Conservation (phyloP, 2,113 vertebrate genomes). For the Gymnocephalus cernua region DNA sequence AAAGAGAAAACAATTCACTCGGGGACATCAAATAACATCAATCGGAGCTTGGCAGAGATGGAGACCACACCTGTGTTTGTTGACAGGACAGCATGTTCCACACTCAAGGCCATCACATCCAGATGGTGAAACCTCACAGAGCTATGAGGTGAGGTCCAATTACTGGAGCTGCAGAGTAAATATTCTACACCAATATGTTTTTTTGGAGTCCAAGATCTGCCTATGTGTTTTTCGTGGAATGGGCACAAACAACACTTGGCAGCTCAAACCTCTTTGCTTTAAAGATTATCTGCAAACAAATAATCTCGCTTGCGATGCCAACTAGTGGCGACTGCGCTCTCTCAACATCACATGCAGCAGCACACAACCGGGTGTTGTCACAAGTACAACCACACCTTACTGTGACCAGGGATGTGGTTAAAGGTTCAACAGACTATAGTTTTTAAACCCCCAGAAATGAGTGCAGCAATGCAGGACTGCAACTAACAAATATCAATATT, state of each 20-base stretch:
- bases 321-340: background rate
- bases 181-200: slow-evolving; percentile 30
- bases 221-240: slow-evolving; percentile 28
- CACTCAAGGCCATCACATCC: slow-evolving; percentile 48
- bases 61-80: slow-evolving; percentile 64
- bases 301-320: background rate
- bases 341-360: background rate
- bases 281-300: slow-evolving; percentile 5
- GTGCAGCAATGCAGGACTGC: too few species aligned
- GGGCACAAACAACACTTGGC: slow-evolving; percentile 42
- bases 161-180: slow-evolving; percentile 41
- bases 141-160: slow-evolving; percentile 40
- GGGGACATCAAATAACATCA: slow-evolving; percentile 10
- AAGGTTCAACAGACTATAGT: too few species aligned
- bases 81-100: slow-evolving; percentile 52
- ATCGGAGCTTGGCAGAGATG: slow-evolving; percentile 18
- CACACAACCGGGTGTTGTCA: background rate
- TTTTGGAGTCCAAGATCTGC: slow-evolving; percentile 42
- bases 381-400: background rate
- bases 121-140: slow-evolving; percentile 56
- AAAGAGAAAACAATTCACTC: background rate
- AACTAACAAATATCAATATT: background rate
- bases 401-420: background rate
- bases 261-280: slow-evolving; percentile 16
- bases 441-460: too few species aligned